Evolutionary conservation across 2,888 invertebrate species (phyloP), one percentile per base, ranked within the genome.

Genomic region (Buathra laborator): DNA sequence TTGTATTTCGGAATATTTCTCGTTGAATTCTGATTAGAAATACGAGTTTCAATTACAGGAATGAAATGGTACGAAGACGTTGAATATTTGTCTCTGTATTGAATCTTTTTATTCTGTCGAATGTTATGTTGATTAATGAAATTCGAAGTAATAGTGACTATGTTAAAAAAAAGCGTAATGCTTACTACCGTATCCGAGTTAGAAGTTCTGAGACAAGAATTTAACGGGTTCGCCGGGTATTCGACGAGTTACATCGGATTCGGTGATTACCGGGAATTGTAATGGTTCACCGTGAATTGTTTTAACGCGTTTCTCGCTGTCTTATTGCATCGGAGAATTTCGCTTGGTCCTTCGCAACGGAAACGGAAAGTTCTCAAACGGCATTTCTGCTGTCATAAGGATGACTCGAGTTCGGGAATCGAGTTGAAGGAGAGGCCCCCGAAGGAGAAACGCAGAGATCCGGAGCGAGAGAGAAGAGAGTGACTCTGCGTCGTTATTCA

Each of bases 381-480:
- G 59, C 29, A 62, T 62, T 62, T 29, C 59, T 62, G 32, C 32
- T 6, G 7, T 14, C 66, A 43, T 66, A 64, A 62, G 62, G 78
- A 24, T 46, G 46, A 46, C 29, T 59, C 68, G 62, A 51, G 29
- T 71, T 79, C 24, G 70, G 62, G 6, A 79, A 70, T 71, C 78
- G 24, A 62, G 62, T 70, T 14, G 37, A 24, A 24, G 24, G 48
- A 48, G 44, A 14, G 44, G 24, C 10, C 12, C 56, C 14, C 59
- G 29, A 62, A 14, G 59, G 29, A 32, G 59, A 62, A 29, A 62
- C 14, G 19, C 12, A 51, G 62, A 51, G 14, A 32, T 44, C 70
- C 16, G 24, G 14, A 1, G 68, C 29, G 59, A 46, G 16, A 44
- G 32, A 48, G 62, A 79, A 70, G 48, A 48, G 62, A 56, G 37